Percentiles rank a stretch among this genome's conserved stretches.
phyloP scores from a whole-genome alignment of 1,140 invertebrate species.

The Phymorhynchus buccinoides region DNA sequence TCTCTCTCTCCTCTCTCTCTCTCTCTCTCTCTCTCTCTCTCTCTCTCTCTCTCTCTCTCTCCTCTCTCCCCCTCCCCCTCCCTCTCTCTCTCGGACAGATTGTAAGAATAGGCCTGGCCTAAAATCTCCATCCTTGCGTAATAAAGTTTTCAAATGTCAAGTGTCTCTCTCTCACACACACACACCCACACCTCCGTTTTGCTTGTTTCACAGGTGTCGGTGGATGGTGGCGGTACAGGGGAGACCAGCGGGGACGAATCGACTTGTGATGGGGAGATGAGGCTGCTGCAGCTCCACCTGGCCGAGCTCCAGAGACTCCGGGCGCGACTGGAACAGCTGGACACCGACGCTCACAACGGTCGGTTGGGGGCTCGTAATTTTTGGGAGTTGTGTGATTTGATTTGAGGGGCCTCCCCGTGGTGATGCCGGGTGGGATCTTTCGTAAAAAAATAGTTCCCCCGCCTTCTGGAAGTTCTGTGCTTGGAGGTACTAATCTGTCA shows the following conservation, averaged over 20 bases:
- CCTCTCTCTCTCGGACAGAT: neutral
- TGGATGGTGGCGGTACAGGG: conserved; percentile 28
- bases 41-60: neutral
- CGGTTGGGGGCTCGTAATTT: too few relatives aligned
- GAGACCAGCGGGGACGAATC: conserved; percentile 1
- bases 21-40: neutral
- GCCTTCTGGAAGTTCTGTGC: too few relatives aligned
- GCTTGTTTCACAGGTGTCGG: neutral
- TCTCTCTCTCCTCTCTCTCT: neutral
- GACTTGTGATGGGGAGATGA: conserved; percentile 46
- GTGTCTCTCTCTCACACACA: too few relatives aligned
- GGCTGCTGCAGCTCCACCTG: conserved; percentile 66
- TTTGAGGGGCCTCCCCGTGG: too few relatives aligned
- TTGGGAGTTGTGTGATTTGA: too few relatives aligned
- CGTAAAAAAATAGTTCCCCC: too few relatives aligned
- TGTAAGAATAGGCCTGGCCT: too few relatives aligned
- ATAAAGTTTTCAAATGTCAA: too few relatives aligned
- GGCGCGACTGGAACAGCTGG: conserved; percentile 67
- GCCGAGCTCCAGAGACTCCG: conserved; percentile 69
- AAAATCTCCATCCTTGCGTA: too few relatives aligned
- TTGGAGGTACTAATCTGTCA: too few relatives aligned
- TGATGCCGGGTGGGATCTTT: too few relatives aligned
- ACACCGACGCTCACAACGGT: conserved; percentile 35
- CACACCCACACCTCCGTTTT: neutral
- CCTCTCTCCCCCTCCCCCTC: neutral